Percentiles rank a stretch among this genome's conserved stretches.
Conservation (phyloP, 2,113 vertebrate species). For the Anhinga rufa region DNA sequence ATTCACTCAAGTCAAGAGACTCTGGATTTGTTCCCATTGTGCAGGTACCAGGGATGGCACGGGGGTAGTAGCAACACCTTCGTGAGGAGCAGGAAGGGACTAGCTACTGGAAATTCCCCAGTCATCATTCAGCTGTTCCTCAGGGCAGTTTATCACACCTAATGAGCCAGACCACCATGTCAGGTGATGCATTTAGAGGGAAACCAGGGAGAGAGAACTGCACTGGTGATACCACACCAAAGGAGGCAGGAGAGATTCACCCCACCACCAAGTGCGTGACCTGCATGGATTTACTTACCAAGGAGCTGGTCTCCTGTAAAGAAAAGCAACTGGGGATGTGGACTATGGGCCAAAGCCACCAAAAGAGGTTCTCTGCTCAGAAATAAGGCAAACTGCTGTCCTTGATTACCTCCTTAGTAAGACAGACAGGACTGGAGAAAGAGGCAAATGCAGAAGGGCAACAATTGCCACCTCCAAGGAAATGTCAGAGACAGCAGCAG, state of each 20-base stretch:
- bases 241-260: neutral
- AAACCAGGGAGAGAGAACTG: neutral
- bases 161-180: neutral
- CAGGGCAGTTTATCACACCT: neutral
- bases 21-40: accelerated
- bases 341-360: neutral
- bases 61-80: neutral
- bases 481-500: neutral
- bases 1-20: accelerated
- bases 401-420: neutral
- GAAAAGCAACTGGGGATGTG: neutral
- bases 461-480: neutral
- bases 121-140: neutral
- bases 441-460: neutral
- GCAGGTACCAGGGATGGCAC: neutral
- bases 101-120: neutral
- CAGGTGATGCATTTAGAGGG: neutral
- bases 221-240: neutral
- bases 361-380: neutral
- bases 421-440: neutral
- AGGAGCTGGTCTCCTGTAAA: neutral
- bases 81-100: neutral
- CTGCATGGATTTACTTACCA: neutral
- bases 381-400: neutral
- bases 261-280: neutral